Conservation (phyloP, 2,113 vertebrate species). For the Sylvietta virens region DNA sequence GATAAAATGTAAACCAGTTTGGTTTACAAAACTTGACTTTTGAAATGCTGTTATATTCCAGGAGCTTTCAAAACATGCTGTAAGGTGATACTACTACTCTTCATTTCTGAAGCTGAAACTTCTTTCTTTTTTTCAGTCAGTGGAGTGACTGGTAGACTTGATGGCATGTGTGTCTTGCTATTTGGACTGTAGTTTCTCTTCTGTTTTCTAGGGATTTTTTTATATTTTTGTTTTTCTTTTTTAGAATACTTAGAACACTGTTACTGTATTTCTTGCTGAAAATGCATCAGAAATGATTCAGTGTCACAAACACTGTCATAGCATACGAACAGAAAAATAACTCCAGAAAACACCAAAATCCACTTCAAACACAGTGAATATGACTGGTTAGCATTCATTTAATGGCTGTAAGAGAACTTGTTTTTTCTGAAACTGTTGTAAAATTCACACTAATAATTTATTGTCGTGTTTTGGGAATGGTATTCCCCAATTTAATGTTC, state of each 20-base stretch:
- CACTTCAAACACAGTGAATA: not conserved
- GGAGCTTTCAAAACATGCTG: not conserved
- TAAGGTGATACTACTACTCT: accelerated
- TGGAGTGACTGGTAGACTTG: not conserved
- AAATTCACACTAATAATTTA: not conserved
- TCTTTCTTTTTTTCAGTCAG: not conserved
- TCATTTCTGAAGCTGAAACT: not conserved
- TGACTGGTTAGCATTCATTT: not conserved
- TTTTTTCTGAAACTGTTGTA: not conserved
- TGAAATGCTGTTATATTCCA: not conserved
- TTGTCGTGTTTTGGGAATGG: not conserved
- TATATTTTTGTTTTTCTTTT: not conserved
- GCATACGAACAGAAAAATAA: not conserved
- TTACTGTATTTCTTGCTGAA: not conserved
- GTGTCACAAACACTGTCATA: not conserved
- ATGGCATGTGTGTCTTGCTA: not conserved
- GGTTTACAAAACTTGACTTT: not conserved
- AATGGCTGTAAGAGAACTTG: not conserved
- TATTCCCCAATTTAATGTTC: not conserved
- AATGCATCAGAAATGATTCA: conserved; percentile 11
- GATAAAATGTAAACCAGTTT: not conserved
- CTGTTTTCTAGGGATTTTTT: not conserved
- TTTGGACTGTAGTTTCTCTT: conserved; percentile 13
- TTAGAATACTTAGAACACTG: not conserved
- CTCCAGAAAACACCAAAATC: not conserved